Base-by-base conservation (phyloP, 2,113 vertebrate genomes). In the Chaetura pelagica region DNA sequence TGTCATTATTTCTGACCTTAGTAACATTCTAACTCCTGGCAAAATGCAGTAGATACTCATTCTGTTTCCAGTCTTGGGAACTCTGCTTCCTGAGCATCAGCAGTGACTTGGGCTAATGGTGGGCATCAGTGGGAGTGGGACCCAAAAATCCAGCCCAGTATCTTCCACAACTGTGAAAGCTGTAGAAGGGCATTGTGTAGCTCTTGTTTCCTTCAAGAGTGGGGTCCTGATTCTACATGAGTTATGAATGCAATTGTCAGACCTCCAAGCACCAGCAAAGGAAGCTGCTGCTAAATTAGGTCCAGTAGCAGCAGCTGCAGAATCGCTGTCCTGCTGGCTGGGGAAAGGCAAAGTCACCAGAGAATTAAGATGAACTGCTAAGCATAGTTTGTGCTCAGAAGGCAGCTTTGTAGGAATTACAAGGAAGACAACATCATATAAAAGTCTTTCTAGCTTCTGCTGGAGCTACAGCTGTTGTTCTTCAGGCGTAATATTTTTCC, bases 281-380 rank as follows among this genome's bases (percentile, higher is more conserved):
- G 26, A 64, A 91, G 90, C 78, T 88, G 85, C 78, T 83, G 92
- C 84, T 94, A 72, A 90, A 95, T 92, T 38, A 92, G 92, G 71
- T 96, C 82, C 67, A 54, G 93, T 77, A 92, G 91, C 93, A 67
- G 93, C 96, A 94, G 95, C 96, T 96, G 96, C 92, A 77, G 66
- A 96, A 87, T 73, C 3, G 5, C 78, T 93, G 87, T 76, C 78
- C 82, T 79, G 67, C 62, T 90, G 83, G 23, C 85, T 83, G 75
- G 74, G 75, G 73, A 87, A 85, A 91, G 71, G 72, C 88, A 80
- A 79, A 94, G 76, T 76, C 82, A 83, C 82, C n/a, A 76, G 82
- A 88, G 85, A 95, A 85, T 76, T 72, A 69, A 90, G 85, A 85
- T 80, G 58, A 93, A 64, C 73, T 78, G 69, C 71, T 84, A 83